These are phyloP conservation scores for Apamea crenata DNA, from an alignment of 2,888 invertebrate genomes.

Conservation along the genomic window DNA sequence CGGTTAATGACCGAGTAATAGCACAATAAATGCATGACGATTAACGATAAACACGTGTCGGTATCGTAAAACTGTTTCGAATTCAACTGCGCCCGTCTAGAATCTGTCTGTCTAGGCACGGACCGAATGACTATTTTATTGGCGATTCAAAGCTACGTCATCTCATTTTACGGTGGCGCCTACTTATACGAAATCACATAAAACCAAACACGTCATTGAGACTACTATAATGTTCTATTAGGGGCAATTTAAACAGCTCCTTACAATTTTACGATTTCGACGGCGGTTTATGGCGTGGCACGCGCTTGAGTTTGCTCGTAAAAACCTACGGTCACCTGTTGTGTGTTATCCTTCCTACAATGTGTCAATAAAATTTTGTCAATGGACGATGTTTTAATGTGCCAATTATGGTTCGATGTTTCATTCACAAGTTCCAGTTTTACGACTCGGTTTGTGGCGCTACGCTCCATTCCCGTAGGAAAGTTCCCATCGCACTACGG, in stretches of 20 bases:
- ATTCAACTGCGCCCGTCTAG: constrained; percentile 69
- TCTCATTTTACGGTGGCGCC: constrained; percentile 77
- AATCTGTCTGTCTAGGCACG: constrained; percentile 69
- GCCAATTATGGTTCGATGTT: constrained; percentile 84
- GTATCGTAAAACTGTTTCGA: constrained; percentile 64
- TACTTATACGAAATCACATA: constrained; percentile 81
- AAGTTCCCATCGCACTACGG: constrained; percentile 52
- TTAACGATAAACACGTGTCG: constrained; percentile 62
- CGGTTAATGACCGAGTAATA: constrained; percentile 62
- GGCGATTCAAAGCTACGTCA: constrained; percentile 70
- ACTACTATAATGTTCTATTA: constrained; percentile 85
- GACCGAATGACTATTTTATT: constrained; percentile 72
- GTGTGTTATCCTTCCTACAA: constrained; percentile 81
- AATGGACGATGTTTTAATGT: constrained; percentile 85
- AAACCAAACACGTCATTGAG: constrained; percentile 84
- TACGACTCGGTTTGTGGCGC: constrained; percentile 73
- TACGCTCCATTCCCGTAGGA: constrained; percentile 67
- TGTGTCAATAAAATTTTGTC: constrained; percentile 86
- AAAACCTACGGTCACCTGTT: constrained; percentile 89
- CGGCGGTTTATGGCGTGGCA: constrained; percentile 82
- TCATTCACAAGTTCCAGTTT: constrained; percentile 81
- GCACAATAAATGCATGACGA: constrained; percentile 57
- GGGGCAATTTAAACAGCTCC: constrained; percentile 83
- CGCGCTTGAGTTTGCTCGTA: constrained; percentile 84
- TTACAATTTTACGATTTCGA: constrained; percentile 85